Base-by-base conservation (phyloP, 2,113 vertebrate species). In the Brachirus orientalis region DNA sequence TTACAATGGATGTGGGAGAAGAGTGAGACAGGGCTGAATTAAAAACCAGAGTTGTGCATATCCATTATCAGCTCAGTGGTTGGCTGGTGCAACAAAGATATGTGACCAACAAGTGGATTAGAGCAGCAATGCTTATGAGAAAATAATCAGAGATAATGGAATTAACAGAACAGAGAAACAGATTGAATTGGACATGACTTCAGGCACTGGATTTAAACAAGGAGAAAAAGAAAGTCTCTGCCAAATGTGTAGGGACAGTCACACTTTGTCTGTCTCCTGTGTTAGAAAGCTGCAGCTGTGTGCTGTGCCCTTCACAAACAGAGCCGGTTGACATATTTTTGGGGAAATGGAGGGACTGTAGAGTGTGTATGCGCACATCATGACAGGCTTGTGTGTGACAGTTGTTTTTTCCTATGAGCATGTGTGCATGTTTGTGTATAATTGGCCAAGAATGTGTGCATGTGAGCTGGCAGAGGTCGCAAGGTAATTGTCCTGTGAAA, bases 401-500 rank as follows among this genome's bases (percentile, higher is more conserved):
- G 48, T 72, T 77, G 79, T 63, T 68, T 70, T 80, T 82, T 50
- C 62, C 75, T 79, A 66, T 80, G 72, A 80, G 18, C 18, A 10
- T 12, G 18, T 50, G 18, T 20, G 47, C 19, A 18, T 19, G 35
- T 44, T 72, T 72, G 74, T 75, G 46, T 0, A 17, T 88, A 88
- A 88, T 88, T 86, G 86, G 64, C 69, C 62, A 20, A 53, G 53
- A 28, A 38, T 72, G 52, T 64, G 48, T 62, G 46, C 46, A 33
- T 50, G 13, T 46, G 79, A 56, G 45, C 69, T 84, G 82, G 75
- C 78, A 80, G 84, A 89, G 85, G 82, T 84, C 67, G 65, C 65
- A 62, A 89, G 80, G 76, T 87, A 88, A 88, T 89, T 87, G 86
- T 88, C 84, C 74, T 67, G 77, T 86, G 82, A 79, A 88, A 87